These are phyloP conservation scores for Ennomos erosarius DNA, from an alignment of 2,888 invertebrate genomes.

Conservation along the genomic window DNA sequence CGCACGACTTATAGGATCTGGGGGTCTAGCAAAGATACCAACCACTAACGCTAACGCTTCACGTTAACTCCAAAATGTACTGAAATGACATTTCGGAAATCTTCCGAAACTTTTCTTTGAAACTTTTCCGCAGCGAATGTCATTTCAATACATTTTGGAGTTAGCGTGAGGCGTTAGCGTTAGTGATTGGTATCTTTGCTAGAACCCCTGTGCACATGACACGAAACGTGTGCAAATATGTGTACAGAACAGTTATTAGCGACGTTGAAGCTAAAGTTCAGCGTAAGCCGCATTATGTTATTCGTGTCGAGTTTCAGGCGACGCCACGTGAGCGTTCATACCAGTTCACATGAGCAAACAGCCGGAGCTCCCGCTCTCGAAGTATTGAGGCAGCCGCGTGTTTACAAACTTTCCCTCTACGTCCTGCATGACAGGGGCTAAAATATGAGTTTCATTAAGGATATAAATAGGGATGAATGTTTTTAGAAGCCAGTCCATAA, in stretches of 20 bases:
- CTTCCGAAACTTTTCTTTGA: no score
- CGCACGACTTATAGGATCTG: no score
- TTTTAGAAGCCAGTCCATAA: slow-evolving; percentile 29
- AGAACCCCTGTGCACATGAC: no score
- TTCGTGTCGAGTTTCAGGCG: slow-evolving; percentile 43
- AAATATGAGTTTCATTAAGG: slow-evolving; percentile 53
- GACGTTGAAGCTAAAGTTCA: slow-evolving; percentile 48
- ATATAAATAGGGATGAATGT: slow-evolving; percentile 42
- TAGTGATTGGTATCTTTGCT: no score
- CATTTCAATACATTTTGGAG: no score
- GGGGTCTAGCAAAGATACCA: no score
- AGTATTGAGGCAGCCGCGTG: slow-evolving; percentile 51
- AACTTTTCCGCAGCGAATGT: no score
- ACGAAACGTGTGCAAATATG: slow-evolving; percentile 33
- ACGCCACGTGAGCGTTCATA: slow-evolving; percentile 44
- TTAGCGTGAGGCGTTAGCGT: no score
- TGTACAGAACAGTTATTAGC: slow-evolving; percentile 32
- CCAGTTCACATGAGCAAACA: slow-evolving; percentile 63
- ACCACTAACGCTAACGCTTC: no score
- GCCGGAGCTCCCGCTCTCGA: slow-evolving; percentile 52
- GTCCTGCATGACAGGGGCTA: slow-evolving; percentile 47
- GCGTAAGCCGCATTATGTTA: slow-evolving; percentile 46
- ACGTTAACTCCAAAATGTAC: no score
- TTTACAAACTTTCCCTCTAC: slow-evolving; percentile 64
- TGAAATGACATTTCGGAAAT: no score